Conservation (phyloP, 2,113 vertebrate species). For the Ifrita kowaldi region DNA sequence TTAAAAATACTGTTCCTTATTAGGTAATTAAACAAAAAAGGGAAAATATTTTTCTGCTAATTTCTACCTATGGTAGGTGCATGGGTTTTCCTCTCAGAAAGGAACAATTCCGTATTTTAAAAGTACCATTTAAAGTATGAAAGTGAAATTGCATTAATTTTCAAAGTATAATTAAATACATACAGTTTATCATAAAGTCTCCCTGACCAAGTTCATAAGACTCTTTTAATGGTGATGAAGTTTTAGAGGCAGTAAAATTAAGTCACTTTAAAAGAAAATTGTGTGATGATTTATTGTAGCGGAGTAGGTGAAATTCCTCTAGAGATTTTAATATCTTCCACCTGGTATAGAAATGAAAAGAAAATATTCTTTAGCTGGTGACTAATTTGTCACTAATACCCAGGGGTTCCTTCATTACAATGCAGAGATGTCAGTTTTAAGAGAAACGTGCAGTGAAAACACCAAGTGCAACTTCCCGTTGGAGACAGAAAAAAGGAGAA, state of each 20-base stretch:
- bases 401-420: constrained; percentile 49
- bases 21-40: not conserved
- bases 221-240: constrained; percentile 21
- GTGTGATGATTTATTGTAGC: constrained; percentile 60
- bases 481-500: not conserved
- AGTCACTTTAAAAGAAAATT: constrained; percentile 35
- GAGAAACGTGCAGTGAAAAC: not conserved
- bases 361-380: constrained; percentile 9
- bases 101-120: not conserved
- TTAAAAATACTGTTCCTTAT: not conserved
- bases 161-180: not conserved
- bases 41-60: not conserved
- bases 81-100: not conserved
- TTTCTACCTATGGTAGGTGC: not conserved
- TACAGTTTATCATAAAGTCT: not conserved
- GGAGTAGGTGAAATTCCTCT: constrained; percentile 9
- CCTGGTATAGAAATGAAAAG: constrained; percentile 33
- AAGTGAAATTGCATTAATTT: not conserved
- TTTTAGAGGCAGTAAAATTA: constrained; percentile 60
- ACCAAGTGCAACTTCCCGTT: not conserved
- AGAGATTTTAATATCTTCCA: constrained; percentile 57
- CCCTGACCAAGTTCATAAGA: not conserved
- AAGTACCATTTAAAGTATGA: not conserved
- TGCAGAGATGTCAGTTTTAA: constrained; percentile 34
- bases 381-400: constrained; percentile 64